Evolutionary conservation across 2,797 vertebrate genomes (phyloP).

Genomic region (Catostomus latipinnis): DNA sequence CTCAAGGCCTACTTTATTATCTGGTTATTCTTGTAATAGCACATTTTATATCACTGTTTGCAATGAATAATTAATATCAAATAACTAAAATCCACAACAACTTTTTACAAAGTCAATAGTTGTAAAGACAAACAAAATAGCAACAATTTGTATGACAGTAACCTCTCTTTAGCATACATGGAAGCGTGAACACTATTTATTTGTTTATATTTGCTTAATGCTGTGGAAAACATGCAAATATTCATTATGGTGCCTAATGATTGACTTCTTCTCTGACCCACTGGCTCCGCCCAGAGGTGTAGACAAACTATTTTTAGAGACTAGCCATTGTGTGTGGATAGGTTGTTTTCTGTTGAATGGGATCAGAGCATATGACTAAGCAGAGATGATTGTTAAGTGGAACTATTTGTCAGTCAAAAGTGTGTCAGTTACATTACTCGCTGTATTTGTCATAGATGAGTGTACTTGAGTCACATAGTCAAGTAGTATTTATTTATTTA

Average conservation of each 20-base stretch:
- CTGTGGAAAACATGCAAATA: conserved; percentile 52
- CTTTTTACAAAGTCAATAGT: neutral
- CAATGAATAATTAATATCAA: neutral
- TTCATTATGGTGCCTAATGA: conserved; percentile 23
- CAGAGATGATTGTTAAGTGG: neutral
- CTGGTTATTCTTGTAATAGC: too few relatives aligned
- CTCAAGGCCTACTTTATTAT: neutral
- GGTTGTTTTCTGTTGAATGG: conserved; percentile 14
- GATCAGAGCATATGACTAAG: conserved; percentile 27
- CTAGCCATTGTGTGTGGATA: neutral
- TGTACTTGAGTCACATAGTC: neutral
- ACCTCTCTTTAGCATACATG: neutral
- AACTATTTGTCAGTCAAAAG: neutral
- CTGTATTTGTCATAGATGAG: neutral
- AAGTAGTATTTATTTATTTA: neutral
- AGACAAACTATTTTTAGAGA: conserved; percentile 41
- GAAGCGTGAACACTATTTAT: conserved; percentile 30
- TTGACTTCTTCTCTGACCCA: conserved; percentile 6
- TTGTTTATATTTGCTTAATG: conserved; percentile 59
- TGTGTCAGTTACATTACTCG: neutral
- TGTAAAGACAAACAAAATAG: neutral
- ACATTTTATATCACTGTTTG: neutral
- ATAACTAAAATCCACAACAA: neutral
- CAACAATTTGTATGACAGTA: neutral
- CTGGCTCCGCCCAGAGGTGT: conserved; percentile 7